Evolutionary conservation across 2,797 vertebrate genomes (phyloP).

Genomic region (Intellagama lesueurii): DNA sequence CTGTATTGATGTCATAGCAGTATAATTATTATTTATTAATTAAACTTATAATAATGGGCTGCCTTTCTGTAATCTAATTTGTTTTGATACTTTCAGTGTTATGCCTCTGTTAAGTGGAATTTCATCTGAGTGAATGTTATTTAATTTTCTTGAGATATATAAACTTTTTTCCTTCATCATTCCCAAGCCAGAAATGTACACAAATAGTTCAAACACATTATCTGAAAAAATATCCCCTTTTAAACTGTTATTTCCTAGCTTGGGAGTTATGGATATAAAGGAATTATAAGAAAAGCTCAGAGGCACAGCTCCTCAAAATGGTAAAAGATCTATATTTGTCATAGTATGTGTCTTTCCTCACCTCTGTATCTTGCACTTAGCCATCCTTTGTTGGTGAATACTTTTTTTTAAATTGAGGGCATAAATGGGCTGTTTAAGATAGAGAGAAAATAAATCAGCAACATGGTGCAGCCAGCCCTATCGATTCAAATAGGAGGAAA

Average conservation of each 20-base stretch:
- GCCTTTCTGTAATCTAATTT: neutral
- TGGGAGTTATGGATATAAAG: neutral
- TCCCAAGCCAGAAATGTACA: neutral
- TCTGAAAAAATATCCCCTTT: neutral
- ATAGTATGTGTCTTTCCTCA: too few species aligned
- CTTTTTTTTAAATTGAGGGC: too few species aligned
- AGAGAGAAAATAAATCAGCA: too few species aligned
- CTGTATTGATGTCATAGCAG: neutral
- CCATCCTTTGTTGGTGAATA: too few species aligned
- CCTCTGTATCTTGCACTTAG: too few species aligned
- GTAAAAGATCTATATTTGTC: too few species aligned
- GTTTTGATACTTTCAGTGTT: neutral
- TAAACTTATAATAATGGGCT: neutral
- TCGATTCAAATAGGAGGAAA: too few species aligned
- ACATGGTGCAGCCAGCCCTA: too few species aligned
- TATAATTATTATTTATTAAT: neutral
- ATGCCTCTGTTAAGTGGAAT: neutral
- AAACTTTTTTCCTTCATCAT: neutral
- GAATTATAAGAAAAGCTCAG: too few species aligned
- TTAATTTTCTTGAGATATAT: neutral
- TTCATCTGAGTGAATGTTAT: neutral
- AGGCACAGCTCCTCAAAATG: too few species aligned
- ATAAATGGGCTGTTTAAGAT: too few species aligned
- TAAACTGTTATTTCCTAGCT: neutral
- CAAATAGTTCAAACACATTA: neutral